Evolutionary conservation across 92 coral and sea anemone genomes (phyloP), one percentile per base, ranked within the genome.

Genomic region (Isaurus tuberculatus): DNA sequence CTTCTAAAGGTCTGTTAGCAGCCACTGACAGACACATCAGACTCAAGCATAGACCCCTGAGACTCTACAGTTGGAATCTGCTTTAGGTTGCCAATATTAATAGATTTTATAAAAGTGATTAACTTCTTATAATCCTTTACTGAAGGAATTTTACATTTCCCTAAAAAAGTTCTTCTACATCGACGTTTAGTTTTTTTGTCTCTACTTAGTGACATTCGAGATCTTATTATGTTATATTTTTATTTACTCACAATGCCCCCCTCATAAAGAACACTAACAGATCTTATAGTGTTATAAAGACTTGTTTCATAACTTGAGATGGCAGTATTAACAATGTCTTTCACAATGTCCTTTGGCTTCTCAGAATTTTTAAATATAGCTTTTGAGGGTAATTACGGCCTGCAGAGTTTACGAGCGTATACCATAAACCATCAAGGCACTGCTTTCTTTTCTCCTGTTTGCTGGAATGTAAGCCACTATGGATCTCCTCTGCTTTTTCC

Each of bases 161-260:
- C 33, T 80, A 87, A 33, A 67, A 73, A 88, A 0, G 46, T 44
- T 16, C 87, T 88, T 29, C 37, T 81, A 73, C 70, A 23, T 49
- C 69, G 74, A 19, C 55, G 30, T 46, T 86, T 80, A 7, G 70
- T 75, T 51, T 80, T 72, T 14, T 27, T 65, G 53, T 80, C 86
- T 15, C 42, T 70, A 17, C 51, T 72, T 36, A 88, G 67, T 53
- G 65, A 32, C 49, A 83, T 63, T 32, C 80, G 78, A 75, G 84
- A 73, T 75, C 85, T 44, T 72, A 73, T 75, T 36, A 11, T 60
- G 79, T 83, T 81, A 60, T 81, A 87, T 49, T 87, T 84, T 72
- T 72, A 73, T 55, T 87, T 87, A 63, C 87, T 81, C n/a, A 84
- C 70, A 17, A 87, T 73, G 27, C 87, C 86, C 28, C 90, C 86